phyloP scores from a whole-genome alignment of 1,140 invertebrate genomes.

The Propsilocerus akamusi region DNA sequence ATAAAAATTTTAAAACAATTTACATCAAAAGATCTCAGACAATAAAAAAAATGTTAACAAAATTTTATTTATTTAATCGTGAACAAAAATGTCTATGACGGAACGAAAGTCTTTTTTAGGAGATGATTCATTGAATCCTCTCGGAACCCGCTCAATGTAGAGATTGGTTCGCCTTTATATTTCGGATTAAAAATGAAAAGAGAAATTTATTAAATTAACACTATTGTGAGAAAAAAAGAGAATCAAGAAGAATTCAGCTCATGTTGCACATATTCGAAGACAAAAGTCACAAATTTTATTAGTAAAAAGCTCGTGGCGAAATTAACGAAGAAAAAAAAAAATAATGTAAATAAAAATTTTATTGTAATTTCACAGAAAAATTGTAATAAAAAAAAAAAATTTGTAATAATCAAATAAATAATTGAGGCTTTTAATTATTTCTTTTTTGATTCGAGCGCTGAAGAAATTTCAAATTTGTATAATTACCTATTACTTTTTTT shows the following conservation, averaged over 20 bases:
- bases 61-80: no score
- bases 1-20: no score
- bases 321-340: not conserved
- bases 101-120: no score
- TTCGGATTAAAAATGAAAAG: not conserved
- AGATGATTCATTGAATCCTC: no score
- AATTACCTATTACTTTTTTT: not conserved
- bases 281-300: not conserved
- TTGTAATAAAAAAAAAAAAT: not conserved
- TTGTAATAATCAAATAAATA: not conserved
- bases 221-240: not conserved
- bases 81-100: no score
- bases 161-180: no score
- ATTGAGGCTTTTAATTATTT: not conserved
- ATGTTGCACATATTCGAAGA: not conserved
- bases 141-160: no score
- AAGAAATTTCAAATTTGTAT: not conserved
- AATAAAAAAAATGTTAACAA: no score
- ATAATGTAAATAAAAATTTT: not conserved
- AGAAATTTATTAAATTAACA: not conserved
- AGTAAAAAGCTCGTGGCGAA: not conserved
- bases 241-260: not conserved
- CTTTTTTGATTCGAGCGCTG: not conserved
- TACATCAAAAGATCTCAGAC: no score
- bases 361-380: not conserved